phyloP scores from a whole-genome alignment of 2,888 invertebrate genomes.

The Eristalis intricaria region DNA sequence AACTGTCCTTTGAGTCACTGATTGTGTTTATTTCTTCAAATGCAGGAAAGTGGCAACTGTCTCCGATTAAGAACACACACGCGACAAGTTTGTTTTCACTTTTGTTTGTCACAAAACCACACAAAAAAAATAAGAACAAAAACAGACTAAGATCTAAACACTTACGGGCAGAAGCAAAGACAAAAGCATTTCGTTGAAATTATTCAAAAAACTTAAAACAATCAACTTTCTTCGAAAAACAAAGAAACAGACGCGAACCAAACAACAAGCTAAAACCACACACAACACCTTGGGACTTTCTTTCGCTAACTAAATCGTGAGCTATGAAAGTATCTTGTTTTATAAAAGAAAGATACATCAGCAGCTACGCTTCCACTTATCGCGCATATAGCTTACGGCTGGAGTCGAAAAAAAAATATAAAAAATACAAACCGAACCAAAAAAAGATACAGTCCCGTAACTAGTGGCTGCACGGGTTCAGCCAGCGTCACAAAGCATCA shows the following conservation, averaged over 20 bases:
- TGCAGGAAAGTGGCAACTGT: no score
- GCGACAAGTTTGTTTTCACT: not conserved
- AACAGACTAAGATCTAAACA: conserved; percentile 13
- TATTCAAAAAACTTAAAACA: not conserved
- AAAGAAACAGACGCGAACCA: not conserved
- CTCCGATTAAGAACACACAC: not conserved
- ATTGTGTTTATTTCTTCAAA: no score
- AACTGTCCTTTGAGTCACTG: no score
- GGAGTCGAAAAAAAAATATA: conserved; percentile 41
- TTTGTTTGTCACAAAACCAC: not conserved
- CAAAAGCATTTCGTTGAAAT: conserved; percentile 10
- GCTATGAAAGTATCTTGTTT: conserved; percentile 80
- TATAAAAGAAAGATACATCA: conserved; percentile 74
- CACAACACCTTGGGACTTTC: conserved; percentile 77
- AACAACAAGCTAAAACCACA: conserved; percentile 65
- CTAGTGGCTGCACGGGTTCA: conserved; percentile 61
- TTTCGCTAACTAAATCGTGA: conserved; percentile 79
- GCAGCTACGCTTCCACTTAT: conserved; percentile 49
- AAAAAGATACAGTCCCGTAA: conserved; percentile 59
- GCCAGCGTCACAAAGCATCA: conserved; percentile 55
- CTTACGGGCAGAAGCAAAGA: conserved; percentile 12
- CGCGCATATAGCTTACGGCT: conserved; percentile 43
- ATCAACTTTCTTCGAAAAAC: conserved; percentile 39
- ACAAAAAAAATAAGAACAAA: not conserved
- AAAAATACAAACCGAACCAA: conserved; percentile 33